These are phyloP conservation scores for Smutsia temminckii DNA, from an alignment of 2,797 vertebrate species.

Conservation along the genomic window DNA sequence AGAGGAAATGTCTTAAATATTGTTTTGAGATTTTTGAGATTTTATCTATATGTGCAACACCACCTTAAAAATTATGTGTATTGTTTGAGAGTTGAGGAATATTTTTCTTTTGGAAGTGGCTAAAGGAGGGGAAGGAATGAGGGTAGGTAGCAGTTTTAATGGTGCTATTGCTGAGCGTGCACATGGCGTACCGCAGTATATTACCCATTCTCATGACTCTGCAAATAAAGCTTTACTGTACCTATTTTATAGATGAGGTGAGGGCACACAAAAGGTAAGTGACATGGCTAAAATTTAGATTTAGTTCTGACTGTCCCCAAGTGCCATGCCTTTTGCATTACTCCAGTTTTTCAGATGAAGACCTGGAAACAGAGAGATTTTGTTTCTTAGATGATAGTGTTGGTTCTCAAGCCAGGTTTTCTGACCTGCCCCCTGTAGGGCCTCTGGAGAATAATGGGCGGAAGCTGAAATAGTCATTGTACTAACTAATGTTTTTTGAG, in stretches of 20 bases:
- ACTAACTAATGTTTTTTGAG: not conserved
- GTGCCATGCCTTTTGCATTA: not conserved
- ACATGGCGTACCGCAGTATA: too few relatives aligned
- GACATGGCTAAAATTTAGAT: not conserved
- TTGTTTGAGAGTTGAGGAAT: not conserved
- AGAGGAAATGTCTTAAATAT: not conserved
- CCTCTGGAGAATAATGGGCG: not conserved
- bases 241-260: not conserved
- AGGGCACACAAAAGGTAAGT: not conserved
- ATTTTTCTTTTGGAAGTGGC: not conserved
- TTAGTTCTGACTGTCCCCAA: not conserved
- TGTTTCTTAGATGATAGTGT: not conserved
- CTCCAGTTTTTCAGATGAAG: not conserved
- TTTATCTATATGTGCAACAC: not conserved
- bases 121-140: not conserved
- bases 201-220: not conserved
- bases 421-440: fast-evolving
- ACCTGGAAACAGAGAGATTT: not conserved
- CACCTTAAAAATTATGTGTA: not conserved
- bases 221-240: not conserved
- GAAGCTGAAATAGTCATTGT: not conserved
- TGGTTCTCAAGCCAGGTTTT: not conserved
- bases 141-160: not conserved
- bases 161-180: too few relatives aligned
- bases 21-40: not conserved